Percentiles rank a stretch among this genome's conserved stretches.
Evolutionary conservation across 2,888 invertebrate species (phyloP).

Genomic region (Vanessa cardui): DNA sequence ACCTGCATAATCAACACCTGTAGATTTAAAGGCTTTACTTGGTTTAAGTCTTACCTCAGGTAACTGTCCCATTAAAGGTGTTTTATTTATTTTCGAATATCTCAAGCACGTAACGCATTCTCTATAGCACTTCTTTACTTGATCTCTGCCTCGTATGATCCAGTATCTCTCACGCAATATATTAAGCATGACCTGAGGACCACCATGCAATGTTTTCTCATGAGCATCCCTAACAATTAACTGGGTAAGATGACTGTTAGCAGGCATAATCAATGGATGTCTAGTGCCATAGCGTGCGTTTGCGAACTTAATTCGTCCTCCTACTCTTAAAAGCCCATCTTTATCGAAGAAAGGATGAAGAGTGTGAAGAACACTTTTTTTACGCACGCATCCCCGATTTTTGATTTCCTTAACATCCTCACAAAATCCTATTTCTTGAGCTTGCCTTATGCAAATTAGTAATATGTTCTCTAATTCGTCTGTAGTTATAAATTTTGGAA

Average conservation of each 20-base stretch:
- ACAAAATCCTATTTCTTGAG: constrained; percentile 17
- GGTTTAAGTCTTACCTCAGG: constrained; percentile 41
- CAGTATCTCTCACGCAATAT: constrained; percentile 41
- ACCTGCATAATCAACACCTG: constrained; percentile 43
- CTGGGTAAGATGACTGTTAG: constrained; percentile 30
- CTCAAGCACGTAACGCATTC: constrained; percentile 36
- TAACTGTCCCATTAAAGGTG: constrained; percentile 38
- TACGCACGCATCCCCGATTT: background rate
- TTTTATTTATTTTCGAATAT: constrained; percentile 19
- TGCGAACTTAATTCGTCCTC: constrained; percentile 42
- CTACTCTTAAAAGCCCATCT: constrained; percentile 39
- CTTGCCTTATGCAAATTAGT: constrained; percentile 23
- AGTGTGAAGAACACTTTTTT: constrained; percentile 8
- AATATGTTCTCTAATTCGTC: constrained; percentile 14
- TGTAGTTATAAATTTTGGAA: constrained; percentile 9
- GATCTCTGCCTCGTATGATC: constrained; percentile 36
- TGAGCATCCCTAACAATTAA: constrained; percentile 39
- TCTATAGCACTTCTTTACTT: constrained; percentile 25
- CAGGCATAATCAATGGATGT: constrained; percentile 44
- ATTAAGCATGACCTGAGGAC: constrained; percentile 41
- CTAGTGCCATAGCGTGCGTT: constrained; percentile 28
- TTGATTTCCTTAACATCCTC: constrained; percentile 6
- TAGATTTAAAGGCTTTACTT: constrained; percentile 36
- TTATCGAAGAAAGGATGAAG: constrained; percentile 40
- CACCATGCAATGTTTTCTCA: constrained; percentile 42